Evolutionary conservation across 2,113 vertebrate species (phyloP).

Genomic region (Pelobates fuscus): DNA sequence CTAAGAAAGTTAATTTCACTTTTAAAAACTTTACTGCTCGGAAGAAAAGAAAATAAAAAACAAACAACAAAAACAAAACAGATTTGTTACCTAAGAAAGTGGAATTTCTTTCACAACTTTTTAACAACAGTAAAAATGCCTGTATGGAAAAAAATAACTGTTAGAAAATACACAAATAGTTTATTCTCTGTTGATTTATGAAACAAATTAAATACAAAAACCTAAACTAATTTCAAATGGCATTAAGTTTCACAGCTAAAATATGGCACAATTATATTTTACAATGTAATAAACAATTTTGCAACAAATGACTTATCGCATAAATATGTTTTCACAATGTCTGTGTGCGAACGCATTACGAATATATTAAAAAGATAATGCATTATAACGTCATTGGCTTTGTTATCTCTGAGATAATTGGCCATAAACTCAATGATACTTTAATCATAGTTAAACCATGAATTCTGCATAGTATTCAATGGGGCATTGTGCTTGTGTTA

Average conservation of each 20-base stretch:
- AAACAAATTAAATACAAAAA: conserved; percentile 23
- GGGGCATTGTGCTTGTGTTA: too few species aligned
- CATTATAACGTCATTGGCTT: not conserved
- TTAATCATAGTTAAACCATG: not conserved
- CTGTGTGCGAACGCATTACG: not conserved
- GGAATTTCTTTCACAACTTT: too few species aligned
- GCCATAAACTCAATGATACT: not conserved
- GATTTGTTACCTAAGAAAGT: too few species aligned
- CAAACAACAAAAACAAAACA: too few species aligned
- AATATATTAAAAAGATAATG: not conserved
- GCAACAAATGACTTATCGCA: not conserved
- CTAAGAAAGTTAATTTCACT: too few species aligned
- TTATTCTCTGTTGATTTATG: too few species aligned
- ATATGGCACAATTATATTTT: not conserved
- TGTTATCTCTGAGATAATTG: not conserved
- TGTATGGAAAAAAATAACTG: too few species aligned
- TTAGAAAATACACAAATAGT: too few species aligned
- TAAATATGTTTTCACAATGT: not conserved
- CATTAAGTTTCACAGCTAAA: not conserved
- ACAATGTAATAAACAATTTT: not conserved
- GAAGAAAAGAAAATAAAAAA: too few species aligned
- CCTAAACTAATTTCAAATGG: not conserved
- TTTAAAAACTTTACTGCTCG: too few species aligned
- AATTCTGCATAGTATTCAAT: too few species aligned
- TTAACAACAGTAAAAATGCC: too few species aligned